Conservation (phyloP, 2,888 invertebrate genomes). For the Merodon equestris region DNA sequence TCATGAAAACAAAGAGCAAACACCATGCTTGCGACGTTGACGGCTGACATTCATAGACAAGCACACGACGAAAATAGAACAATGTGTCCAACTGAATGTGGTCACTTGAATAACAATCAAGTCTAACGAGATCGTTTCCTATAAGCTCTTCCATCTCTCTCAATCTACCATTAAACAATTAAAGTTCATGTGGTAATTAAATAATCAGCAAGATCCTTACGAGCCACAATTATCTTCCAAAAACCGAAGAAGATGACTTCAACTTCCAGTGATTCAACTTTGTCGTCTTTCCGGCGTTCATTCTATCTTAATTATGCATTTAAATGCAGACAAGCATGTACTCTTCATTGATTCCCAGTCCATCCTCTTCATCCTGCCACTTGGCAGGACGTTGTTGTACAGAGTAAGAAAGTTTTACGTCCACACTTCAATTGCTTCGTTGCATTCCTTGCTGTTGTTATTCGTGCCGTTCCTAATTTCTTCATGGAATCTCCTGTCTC, state of each 20-base stretch:
- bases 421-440: neutral
- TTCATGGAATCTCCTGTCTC: constrained; percentile 15
- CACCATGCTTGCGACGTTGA: no score
- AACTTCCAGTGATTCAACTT: constrained; percentile 6
- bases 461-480: no score
- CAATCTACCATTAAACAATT: no score
- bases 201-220: neutral
- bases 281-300: neutral
- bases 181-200: no score
- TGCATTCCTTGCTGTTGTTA: neutral
- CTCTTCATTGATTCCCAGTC: constrained; percentile 7
- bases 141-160: no score
- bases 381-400: neutral
- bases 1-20: no score
- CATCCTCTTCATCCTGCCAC: constrained; percentile 1
- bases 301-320: constrained; percentile 18
- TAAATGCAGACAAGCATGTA: constrained; percentile 23
- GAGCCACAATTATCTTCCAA: constrained; percentile 22
- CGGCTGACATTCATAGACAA: no score
- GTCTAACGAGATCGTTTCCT: no score
- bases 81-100: no score
- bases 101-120: no score
- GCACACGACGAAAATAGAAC: no score
- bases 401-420: constrained; percentile 44
- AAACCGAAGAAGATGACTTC: constrained; percentile 27